Evolutionary conservation across 2,888 invertebrate species (phyloP), one percentile per base, ranked within the genome.

Genomic region (Mimachlamys varia): DNA sequence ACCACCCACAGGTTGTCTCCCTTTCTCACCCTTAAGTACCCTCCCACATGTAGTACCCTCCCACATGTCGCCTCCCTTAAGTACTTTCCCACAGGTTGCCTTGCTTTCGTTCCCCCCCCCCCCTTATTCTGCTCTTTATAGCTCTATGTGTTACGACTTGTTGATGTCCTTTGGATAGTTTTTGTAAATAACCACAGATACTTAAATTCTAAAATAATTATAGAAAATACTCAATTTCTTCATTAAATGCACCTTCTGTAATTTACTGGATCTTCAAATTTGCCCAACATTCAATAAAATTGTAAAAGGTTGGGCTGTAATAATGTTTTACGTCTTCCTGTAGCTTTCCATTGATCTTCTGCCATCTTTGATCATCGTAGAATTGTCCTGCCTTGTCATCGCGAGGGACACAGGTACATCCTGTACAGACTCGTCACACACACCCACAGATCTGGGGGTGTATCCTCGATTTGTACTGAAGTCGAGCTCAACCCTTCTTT

Each of bases 171-270:
- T 76, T 27, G 13, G 27, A 10, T 76, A 3, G 27, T 76, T 76
- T 76, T 76, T 76, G 76, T 33, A 27, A 27, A 76, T 76, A 76
- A 76, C 76, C 27, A 12, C 33, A 76, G 76, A 33, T 76, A 76
- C 76, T 76, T 33, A 76, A 76, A 76, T 22, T 76, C 76, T 10
- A 12, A 76, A 76, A 76, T 76, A 33, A 76, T 76, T 76, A 76
- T 76, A 33, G 76, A 27, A 76, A 27, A 76, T 33, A 27, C 33
- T 76, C 33, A 76, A 76, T 76, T 76, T 76, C 22, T 76, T 76
- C 76, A 76, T 76, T 19, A 76, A 76, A 76, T 76, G 76, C 76
- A 76, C 13, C 76, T 33, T 76, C 76, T 33, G 33, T 33, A 76
- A 76, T 76, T 76, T 76, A 76, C 76, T 27, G 76, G 7, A 33